phyloP scores from a whole-genome alignment of 1,140 invertebrate genomes.

The Limonius californicus region DNA sequence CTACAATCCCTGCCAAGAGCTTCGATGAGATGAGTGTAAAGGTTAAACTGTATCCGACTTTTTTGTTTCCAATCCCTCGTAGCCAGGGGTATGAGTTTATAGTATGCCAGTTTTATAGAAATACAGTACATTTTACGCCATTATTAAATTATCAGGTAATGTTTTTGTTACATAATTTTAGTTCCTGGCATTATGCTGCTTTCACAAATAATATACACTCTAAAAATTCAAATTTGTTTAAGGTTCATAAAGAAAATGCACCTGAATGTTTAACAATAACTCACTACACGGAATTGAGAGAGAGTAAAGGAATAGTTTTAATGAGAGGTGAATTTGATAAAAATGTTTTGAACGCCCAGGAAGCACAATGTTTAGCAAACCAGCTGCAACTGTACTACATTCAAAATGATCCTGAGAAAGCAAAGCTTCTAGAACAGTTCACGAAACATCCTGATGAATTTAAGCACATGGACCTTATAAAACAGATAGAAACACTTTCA shows the following conservation, averaged over 20 bases:
- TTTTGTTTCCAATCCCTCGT: constrained; percentile 78
- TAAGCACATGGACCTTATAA: constrained; percentile 78
- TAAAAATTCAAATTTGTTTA: constrained; percentile 23
- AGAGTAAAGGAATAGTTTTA: constrained; percentile 74
- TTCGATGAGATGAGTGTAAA: constrained; percentile 58
- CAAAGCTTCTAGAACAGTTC: constrained; percentile 67
- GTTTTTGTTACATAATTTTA: too few relatives aligned
- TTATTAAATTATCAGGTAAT: constrained; percentile 79
- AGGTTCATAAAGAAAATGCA: constrained; percentile 87
- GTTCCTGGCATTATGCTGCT: too few relatives aligned
- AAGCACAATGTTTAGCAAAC: constrained; percentile 82
- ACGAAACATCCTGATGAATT: constrained; percentile 70
- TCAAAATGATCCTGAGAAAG: constrained; percentile 59
- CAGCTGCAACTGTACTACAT: constrained; percentile 83
- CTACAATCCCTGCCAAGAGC: constrained; percentile 59
- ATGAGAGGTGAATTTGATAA: constrained; percentile 87
- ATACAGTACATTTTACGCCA: constrained; percentile 82
- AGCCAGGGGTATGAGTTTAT: constrained; percentile 87
- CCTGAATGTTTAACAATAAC: constrained; percentile 82
- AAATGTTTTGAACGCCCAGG: constrained; percentile 69
- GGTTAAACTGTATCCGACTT: constrained; percentile 62
- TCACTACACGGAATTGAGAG: constrained; percentile 76
- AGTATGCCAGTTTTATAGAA: constrained; percentile 69
- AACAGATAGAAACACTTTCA: constrained; percentile 66
- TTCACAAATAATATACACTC: not conserved